Conservation (phyloP, 2,113 vertebrate genomes). For the Varanus komodoensis region DNA sequence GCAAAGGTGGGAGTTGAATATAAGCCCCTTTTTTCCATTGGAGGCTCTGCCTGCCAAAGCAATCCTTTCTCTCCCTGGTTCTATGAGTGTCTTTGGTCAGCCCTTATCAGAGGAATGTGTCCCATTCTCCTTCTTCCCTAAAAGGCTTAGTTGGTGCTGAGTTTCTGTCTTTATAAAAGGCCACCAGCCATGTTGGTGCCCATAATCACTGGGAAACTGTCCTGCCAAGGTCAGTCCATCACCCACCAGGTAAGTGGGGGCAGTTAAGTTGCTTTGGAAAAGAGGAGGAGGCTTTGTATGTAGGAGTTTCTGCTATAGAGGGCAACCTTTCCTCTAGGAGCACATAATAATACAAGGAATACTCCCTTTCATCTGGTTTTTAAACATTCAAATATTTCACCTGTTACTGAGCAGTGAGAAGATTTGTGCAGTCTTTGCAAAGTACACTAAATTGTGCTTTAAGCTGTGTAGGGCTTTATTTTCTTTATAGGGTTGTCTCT, state of each 20-base stretch:
- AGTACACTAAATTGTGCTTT: background rate
- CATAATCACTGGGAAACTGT: background rate
- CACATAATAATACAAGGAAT: background rate
- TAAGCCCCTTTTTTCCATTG: background rate
- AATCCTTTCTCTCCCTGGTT: background rate
- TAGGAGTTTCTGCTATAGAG: too few relatives aligned
- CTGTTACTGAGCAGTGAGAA: background rate
- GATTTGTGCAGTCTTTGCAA: background rate
- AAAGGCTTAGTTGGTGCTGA: conserved; percentile 8
- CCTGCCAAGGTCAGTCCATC: background rate
- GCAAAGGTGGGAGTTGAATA: background rate
- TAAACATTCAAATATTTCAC: background rate
- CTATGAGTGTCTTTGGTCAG: background rate
- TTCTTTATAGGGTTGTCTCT: background rate
- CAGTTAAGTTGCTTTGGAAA: background rate
- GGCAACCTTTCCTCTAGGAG: background rate
- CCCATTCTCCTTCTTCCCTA: conserved; percentile 32
- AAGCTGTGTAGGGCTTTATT: background rate
- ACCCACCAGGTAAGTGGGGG: conserved; percentile 14
- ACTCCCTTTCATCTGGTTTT: too few relatives aligned
- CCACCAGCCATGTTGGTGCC: background rate
- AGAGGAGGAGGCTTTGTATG: too few relatives aligned
- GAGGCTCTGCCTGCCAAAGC: background rate
- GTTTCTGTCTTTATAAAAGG: conserved; percentile 22
- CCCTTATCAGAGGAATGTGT: conserved; percentile 31